Evolutionary conservation across 2,888 invertebrate genomes (phyloP).

Genomic region (Phalera bucephala): DNA sequence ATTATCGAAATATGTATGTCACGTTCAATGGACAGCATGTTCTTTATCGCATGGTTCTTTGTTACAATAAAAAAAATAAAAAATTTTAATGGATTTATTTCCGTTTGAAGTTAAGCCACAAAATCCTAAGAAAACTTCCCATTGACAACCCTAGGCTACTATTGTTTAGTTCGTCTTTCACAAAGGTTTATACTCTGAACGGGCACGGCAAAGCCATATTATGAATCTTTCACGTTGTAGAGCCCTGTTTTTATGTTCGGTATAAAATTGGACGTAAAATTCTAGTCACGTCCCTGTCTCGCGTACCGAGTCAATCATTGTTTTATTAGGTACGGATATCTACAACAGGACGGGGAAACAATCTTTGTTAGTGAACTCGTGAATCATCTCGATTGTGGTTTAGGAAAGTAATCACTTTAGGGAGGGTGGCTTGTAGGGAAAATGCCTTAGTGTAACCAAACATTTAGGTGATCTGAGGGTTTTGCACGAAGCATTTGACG

Average conservation of each 20-base stretch:
- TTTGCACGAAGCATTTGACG: too few species aligned
- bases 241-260: conserved; percentile 60
- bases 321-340: conserved; percentile 66
- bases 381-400: conserved; percentile 5
- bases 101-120: too few species aligned
- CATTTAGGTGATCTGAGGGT: too few species aligned
- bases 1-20: too few species aligned
- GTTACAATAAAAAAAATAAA: too few species aligned
- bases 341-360: conserved; percentile 29
- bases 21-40: too few species aligned
- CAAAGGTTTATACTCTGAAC: conserved; percentile 33
- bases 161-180: conserved; percentile 18
- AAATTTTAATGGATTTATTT: too few species aligned
- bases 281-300: conserved; percentile 61
- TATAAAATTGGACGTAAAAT: conserved; percentile 73
- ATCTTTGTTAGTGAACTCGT: conserved; percentile 24
- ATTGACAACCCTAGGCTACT: conserved; percentile 1
- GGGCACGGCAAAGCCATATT: conserved; percentile 40
- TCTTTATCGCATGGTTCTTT: too few species aligned
- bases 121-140: too few species aligned
- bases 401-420: conserved; percentile 11
- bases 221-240: conserved; percentile 67
- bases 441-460: too few species aligned
- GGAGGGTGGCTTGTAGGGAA: too few species aligned
- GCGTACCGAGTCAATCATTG: conserved; percentile 73